Evolutionary conservation across 2,888 invertebrate genomes (phyloP), one percentile per base, ranked within the genome.

Genomic region (Schrankia costaestrigalis): DNA sequence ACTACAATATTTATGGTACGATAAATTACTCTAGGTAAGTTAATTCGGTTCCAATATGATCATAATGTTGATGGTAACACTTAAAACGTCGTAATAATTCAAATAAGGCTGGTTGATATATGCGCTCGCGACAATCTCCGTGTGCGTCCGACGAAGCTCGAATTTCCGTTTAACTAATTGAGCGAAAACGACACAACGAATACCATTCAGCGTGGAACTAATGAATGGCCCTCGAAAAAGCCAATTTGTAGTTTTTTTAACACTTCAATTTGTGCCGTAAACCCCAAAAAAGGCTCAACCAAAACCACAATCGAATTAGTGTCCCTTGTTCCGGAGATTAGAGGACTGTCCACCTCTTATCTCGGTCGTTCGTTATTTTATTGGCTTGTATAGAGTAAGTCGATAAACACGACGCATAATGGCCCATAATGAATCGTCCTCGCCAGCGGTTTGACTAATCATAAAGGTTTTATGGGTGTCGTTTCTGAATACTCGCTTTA

Each of bases 221-320:
- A 86, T 85, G 87, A 87, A 87, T 87, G 85, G 65, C 68, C 73
- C 76, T 67, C 78, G 71, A 84, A 81, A 83, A 82, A 76, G 78
- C 69, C 84, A 84, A 84, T 87, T 87, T 85, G 85, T 86, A 84
- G 83, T 85, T 87, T 87, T 86, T 87, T 86, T 82, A 78, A 84
- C 80, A 76, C 86, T 78, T 83, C 83, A 86, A 85, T 86, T 86
- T 86, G 87, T 86, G 86, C 80, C 82, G 78, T 83, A 84, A 82
- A 83, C 77, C 78, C 80, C 71, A 81, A 87, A 84, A 83, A 83
- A 81, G 78, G 71, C 74, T 78, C 77, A 71, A 74, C 82, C 81
- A 76, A 86, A 86, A 87, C 87, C 87, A 87, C 87, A 87, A 85
- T 86, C 86, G 84, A 87, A 87, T 87, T 87, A 87, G 87, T 85